Base-by-base conservation (phyloP, 2,113 vertebrate species). In the Hucho hucho region DNA sequence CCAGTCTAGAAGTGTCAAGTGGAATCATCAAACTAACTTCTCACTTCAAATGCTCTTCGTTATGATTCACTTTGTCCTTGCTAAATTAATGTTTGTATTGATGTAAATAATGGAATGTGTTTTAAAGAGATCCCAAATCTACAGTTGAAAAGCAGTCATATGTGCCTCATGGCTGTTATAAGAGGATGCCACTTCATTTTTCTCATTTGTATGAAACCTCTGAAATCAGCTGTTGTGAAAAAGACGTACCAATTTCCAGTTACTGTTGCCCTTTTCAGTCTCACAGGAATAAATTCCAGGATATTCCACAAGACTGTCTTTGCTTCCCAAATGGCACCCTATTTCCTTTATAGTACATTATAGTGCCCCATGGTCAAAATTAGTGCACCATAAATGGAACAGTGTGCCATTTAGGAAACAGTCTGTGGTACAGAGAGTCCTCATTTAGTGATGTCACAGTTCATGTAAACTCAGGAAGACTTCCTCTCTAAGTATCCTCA, bases 381-480 rank as follows among this genome's bases (percentile, higher is more conserved):
- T 53, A 53, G 49, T 18, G 14, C 12, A 53, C 16, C 18, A 16
- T 53, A 53, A 53, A 53, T 53, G 16, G 12, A 18, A 53, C 3
- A 18, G 16, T 4, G 49, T 53, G 49, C 16, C 3, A 53, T 53
- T 16, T 5, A 5, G 16, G 49, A 16, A 13, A 53, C 47, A 53
- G 58, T 9, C n/a, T 61, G 58, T 37, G 20, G 28, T 37, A 67
- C 28, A 67, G 28, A 16, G 25, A 29, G 29, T 29, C 64, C 64
- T 65, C 16, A 12, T 11, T 25, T 16, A 65, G 65, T 67, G 65
- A 67, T 67, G 65, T 67, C 65, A 67, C 65, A 32, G 65, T 67
- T 32, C 5, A 67, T 32, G 65, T 67, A 67, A 67, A 67, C 65
- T 20, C 3, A 67, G 65, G 29, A 32, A 67, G 65, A 37, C 65